A percentile compares a stretch with the other conserved stretches of the same genome.
Evolutionary conservation across 2,797 vertebrate genomes (phyloP).

Genomic region (Acipenser ruthenus): DNA sequence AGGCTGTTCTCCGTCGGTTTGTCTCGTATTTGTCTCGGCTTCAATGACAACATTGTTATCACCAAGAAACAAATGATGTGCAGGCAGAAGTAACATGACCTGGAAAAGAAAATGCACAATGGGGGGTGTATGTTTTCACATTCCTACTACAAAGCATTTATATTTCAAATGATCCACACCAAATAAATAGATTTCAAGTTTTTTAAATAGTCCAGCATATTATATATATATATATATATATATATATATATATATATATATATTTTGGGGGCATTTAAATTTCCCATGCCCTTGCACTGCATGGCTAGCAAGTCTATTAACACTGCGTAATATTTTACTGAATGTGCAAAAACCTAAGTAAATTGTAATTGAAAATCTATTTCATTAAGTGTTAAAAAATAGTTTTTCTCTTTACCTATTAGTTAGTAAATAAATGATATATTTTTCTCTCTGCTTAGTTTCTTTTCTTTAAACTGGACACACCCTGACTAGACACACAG

Average conservation of each 20-base stretch:
- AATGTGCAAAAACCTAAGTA: slow-evolving; percentile 25
- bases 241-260: too few species aligned
- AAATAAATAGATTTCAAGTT: too few species aligned
- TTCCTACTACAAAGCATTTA: too few species aligned
- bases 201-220: too few species aligned
- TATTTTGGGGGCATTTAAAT: not conserved
- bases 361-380: slow-evolving; percentile 26
- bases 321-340: slow-evolving; percentile 13
- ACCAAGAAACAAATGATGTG: slow-evolving; percentile 77
- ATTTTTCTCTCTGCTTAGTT: slow-evolving; percentile 25
- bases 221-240: too few species aligned
- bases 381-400: slow-evolving; percentile 54
- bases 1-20: slow-evolving; percentile 48
- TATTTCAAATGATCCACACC: too few species aligned
- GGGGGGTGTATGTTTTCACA: not conserved
- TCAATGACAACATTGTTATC: slow-evolving; percentile 70
- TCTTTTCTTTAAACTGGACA: not conserved
- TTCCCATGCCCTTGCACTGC: too few species aligned
- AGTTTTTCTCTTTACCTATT: slow-evolving; percentile 57
- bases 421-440: slow-evolving; percentile 28
- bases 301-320: slow-evolving; percentile 16
- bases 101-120: slow-evolving; percentile 30
- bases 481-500: slow-evolving; percentile 14
- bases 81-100: slow-evolving; percentile 88
- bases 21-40: slow-evolving; percentile 63